Percentiles rank a stretch among this genome's conserved stretches.
Evolutionary conservation across 2,113 vertebrate genomes (phyloP).

Genomic region (Hucho hucho): DNA sequence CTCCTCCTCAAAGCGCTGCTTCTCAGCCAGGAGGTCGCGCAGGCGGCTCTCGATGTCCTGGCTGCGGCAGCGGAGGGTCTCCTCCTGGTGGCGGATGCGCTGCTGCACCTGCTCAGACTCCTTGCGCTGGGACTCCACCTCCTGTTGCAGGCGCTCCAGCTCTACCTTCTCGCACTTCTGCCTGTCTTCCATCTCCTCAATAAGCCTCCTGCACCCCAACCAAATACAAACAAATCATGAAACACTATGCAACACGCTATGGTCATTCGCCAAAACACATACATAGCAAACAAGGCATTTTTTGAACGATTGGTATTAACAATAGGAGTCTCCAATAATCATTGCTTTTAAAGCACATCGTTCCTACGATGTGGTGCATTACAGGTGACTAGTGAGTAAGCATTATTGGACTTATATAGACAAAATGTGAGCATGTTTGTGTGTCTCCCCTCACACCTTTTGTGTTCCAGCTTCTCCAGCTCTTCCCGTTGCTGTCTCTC

Average conservation of each 20-base stretch:
- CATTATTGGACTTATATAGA: too few species aligned
- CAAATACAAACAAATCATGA: too few species aligned
- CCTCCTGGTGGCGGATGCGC: conserved; percentile 85
- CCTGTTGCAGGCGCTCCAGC: conserved; percentile 92
- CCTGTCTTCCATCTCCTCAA: conserved; percentile 95
- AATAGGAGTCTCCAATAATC: too few species aligned
- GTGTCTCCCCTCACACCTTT: conserved; percentile 78
- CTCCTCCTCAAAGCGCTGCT: conserved; percentile 90
- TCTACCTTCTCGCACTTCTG: conserved; percentile 91
- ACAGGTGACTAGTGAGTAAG: too few species aligned
- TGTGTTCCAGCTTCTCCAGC: conserved; percentile 93
- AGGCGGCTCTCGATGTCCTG: conserved; percentile 92
- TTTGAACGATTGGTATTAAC: too few species aligned
- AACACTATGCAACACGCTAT: too few species aligned
- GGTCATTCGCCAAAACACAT: too few species aligned
- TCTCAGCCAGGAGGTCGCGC: conserved; percentile 87
- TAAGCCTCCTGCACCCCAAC: conserved; percentile 78
- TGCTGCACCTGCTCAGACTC: conserved; percentile 92
- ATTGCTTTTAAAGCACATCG: too few species aligned
- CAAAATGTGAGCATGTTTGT: not conserved
- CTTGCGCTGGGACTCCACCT: conserved; percentile 94
- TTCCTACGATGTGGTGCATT: too few species aligned
- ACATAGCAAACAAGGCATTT: too few species aligned
- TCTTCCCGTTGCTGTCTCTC: conserved; percentile 96
- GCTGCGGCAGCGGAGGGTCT: conserved; percentile 85